Conservation (phyloP, 2,113 vertebrate species). For the Pseudorasbora parva region DNA sequence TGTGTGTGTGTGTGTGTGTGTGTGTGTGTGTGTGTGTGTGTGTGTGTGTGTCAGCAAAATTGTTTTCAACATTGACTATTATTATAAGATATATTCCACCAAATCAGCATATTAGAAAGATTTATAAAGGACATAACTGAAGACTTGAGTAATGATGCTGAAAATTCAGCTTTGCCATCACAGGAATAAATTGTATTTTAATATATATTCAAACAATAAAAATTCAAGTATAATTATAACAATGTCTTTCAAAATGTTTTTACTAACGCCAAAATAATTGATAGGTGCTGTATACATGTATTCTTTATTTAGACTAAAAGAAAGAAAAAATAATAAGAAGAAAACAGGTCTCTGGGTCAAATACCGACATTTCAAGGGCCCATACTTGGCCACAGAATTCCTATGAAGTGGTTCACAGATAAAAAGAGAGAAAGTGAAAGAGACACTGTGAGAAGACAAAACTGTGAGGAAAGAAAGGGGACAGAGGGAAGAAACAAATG, state of each 20-base stretch:
- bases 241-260: not conserved
- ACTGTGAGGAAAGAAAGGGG: constrained; percentile 26
- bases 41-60: no score
- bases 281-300: not conserved
- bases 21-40: no score
- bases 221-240: no score
- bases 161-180: not conserved
- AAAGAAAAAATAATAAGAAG: constrained; percentile 31
- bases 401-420: constrained; percentile 63
- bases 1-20: no score
- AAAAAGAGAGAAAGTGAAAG: constrained; percentile 50
- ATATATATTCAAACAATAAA: no score
- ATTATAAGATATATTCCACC: not conserved
- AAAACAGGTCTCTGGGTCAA: constrained; percentile 66
- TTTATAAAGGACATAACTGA: not conserved
- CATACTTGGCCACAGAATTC: constrained; percentile 65
- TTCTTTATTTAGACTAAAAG: constrained; percentile 31
- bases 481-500: constrained; percentile 63
- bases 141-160: not conserved
- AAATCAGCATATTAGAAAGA: not conserved
- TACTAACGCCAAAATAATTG: no score
- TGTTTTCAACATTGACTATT: not conserved
- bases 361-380: constrained; percentile 68
- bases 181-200: not conserved
- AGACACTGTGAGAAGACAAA: constrained; percentile 47